Conservation (phyloP, 2,797 vertebrate genomes). For the Siniperca undulata region DNA sequence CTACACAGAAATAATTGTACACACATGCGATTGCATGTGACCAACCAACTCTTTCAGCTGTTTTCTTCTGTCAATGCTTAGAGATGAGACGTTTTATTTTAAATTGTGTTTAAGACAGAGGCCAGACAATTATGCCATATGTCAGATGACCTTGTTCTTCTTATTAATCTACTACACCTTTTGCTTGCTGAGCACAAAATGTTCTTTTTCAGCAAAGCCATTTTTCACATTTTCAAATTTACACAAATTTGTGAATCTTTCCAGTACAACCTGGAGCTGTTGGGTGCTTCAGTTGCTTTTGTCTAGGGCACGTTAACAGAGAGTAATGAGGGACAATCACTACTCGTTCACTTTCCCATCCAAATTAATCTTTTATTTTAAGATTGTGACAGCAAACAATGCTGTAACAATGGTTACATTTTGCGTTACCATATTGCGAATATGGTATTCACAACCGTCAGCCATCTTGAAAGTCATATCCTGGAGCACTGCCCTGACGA, state of each 20-base stretch:
- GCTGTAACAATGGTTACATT: too few species aligned
- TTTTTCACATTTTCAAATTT: neutral
- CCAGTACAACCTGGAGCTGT: neutral
- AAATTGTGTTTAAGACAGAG: too few species aligned
- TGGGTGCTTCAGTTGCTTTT: neutral
- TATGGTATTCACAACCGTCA: constrained; percentile 69
- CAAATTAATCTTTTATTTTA: neutral
- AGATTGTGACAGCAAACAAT: neutral
- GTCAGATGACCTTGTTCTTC: too few species aligned
- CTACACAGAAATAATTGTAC: neutral
- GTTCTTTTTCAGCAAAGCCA: too few species aligned
- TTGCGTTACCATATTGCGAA: too few species aligned
- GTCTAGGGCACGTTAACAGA: neutral
- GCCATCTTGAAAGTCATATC: constrained; percentile 81
- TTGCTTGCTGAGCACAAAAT: too few species aligned
- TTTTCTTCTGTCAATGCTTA: neutral
- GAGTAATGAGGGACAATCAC: neutral
- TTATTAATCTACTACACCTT: too few species aligned
- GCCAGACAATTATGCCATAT: too few species aligned
- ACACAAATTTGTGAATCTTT: neutral
- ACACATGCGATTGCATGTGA: neutral
- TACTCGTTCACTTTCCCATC: neutral
- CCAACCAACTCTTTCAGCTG: neutral
- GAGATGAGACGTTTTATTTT: neutral
- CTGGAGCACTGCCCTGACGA: constrained; percentile 80